Base-by-base conservation (phyloP, 2,113 vertebrate species). In the Prochilodus magdalenae region DNA sequence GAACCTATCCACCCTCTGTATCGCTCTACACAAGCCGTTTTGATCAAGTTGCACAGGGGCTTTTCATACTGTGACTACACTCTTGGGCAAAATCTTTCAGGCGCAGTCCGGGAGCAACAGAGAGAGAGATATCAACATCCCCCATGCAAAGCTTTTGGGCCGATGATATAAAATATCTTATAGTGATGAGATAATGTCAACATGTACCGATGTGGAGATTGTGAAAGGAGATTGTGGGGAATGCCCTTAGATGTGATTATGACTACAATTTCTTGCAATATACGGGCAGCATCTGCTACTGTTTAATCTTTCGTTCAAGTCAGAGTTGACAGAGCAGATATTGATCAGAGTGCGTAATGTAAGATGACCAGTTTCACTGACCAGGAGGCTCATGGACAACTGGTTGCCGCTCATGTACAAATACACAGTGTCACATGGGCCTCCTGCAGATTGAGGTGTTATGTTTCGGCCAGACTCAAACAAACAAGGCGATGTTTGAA, bases 401-500 rank as follows among this genome's bases (percentile, higher is more conserved):
- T 27, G 85, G 86, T 81, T 83, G 26, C 77, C 65, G 26, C 72
- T 84, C 74, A 60, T 30, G 40, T 84, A 84, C 40, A 18, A 70
- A 83, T 57, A 6, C 73, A 55, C 27, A 30, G 57, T 83, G 65
- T 55, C 22, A 83, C 75, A 63, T 51, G 66, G 73, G 76, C 55
- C 36, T 66, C 51, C 66, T 70, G 22, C 65, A 44, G 69, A 84
- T 82, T 29, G 59, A 77, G 62, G 77, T 51, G 51, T 84, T 69
- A 73, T 80, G 53, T 55, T 81, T 80, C 59, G 57, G 75, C 44
- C 57, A 2, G 71, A 70, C 81, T 69, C 70, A 86, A 89, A 88
- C 72, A 0, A 80, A 36, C 36, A 7, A 79, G 4, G 83, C 87
- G 80, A 86, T 24, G 72, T 90, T 80, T 88, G 83, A 90, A 89